A percentile compares a stretch with the other conserved stretches of the same genome.
phyloP scores from a whole-genome alignment of 2,797 vertebrate species.

The Gadopsis marmoratus region DNA sequence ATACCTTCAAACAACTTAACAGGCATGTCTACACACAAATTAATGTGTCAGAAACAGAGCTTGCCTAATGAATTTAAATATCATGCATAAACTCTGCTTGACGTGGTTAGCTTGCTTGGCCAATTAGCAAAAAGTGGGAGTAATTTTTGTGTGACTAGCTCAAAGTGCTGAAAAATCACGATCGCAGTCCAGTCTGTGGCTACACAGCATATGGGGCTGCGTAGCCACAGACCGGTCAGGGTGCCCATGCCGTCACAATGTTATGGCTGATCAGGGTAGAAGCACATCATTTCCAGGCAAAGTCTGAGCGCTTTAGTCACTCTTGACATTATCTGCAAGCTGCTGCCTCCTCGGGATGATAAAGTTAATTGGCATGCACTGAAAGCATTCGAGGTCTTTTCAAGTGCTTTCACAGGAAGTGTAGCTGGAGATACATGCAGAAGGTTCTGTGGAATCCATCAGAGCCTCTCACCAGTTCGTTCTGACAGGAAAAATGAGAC shows the following conservation, averaged over 20 bases:
- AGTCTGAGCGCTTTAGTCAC: constrained; percentile 44
- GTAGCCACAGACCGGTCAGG: no score
- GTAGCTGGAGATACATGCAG: background rate
- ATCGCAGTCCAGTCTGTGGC: no score
- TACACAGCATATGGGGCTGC: no score
- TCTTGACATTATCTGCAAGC: constrained; percentile 64
- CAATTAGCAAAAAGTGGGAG: constrained; percentile 39
- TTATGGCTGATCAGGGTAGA: no score
- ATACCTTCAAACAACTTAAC: background rate
- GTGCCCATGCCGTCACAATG: no score
- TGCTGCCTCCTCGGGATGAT: constrained; percentile 59
- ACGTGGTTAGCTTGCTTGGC: constrained; percentile 13
- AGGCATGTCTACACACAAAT: background rate
- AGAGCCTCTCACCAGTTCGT: background rate
- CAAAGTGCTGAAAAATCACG: no score
- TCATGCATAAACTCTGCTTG: constrained; percentile 9
- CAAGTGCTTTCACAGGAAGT: constrained; percentile 12
- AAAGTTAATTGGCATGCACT: constrained; percentile 54
- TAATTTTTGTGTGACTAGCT: constrained; percentile 26
- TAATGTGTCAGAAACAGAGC: background rate
- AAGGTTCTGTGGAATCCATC: background rate
- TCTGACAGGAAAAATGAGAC: background rate
- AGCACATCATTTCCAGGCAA: constrained; percentile 10
- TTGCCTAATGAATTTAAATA: constrained; percentile 17
- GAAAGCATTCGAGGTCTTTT: constrained; percentile 49